Percentiles rank a stretch among this genome's conserved stretches.
Conservation (phyloP, 2,113 vertebrate species). For the Daubentonia madagascariensis region DNA sequence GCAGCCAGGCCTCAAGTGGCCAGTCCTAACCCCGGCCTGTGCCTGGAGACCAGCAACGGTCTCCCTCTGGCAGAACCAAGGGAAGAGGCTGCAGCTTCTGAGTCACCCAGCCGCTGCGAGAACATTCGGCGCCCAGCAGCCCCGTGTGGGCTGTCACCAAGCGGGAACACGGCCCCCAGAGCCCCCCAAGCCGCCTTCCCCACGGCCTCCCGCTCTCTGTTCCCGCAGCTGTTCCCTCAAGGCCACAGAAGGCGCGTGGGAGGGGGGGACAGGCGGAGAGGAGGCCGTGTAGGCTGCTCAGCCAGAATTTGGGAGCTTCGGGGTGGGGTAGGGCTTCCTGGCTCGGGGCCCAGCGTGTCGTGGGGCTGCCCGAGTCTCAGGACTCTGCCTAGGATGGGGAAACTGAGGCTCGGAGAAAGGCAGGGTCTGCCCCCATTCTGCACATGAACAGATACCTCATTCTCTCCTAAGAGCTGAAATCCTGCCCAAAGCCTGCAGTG, state of each 20-base stretch:
- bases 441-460: background rate
- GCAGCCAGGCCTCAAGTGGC: background rate
- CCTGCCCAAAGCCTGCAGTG: background rate
- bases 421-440: background rate
- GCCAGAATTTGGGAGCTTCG: background rate
- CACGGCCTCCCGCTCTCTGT: slow-evolving; percentile 6
- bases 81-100: background rate
- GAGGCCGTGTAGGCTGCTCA: background rate
- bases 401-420: background rate
- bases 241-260: slow-evolving; percentile 64
- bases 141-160: slow-evolving; percentile 24
- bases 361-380: background rate
- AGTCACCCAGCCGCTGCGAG: slow-evolving; percentile 23
- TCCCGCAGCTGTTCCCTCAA: slow-evolving; percentile 60
- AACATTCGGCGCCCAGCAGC: background rate
- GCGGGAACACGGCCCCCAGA: slow-evolving; percentile 53
- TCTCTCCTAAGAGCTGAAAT: background rate
- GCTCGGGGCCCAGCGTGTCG: background rate
- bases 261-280: background rate
- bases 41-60: background rate
- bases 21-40: background rate
- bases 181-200: slow-evolving; percentile 10
- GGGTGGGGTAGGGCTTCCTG: background rate
- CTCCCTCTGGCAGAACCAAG: background rate
- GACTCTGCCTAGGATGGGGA: background rate